phyloP scores from a whole-genome alignment of 92 coral and sea anemone genomes.

The Porites lobata region DNA sequence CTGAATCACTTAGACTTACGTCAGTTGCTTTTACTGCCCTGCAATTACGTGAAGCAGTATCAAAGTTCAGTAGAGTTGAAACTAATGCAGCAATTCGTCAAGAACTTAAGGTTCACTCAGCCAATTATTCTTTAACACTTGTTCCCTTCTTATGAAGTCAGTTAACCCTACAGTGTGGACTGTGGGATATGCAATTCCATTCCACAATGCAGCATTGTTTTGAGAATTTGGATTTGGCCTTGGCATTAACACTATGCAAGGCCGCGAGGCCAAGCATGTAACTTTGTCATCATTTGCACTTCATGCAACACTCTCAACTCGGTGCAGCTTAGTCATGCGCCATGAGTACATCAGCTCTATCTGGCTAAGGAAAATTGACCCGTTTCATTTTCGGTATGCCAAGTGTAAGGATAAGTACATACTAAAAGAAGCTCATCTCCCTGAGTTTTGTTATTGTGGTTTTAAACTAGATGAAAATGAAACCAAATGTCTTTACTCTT shows the following conservation, averaged over 20 bases:
- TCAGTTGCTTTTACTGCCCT: slow-evolving; percentile 66
- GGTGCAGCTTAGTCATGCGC: slow-evolving; percentile 75
- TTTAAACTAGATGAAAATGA: slow-evolving; percentile 46
- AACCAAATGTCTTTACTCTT: slow-evolving; percentile 43
- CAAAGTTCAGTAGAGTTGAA: slow-evolving; percentile 65
- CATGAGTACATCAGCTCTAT: slow-evolving; percentile 72
- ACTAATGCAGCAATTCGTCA: slow-evolving; percentile 48
- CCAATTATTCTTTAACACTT: slow-evolving; percentile 63
- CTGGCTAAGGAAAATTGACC: slow-evolving; percentile 75
- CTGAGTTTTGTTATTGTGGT: slow-evolving; percentile 67
- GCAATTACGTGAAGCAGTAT: slow-evolving; percentile 66
- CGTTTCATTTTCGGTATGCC: slow-evolving; percentile 39
- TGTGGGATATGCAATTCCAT: slow-evolving; percentile 79
- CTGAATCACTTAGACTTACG: slow-evolving; percentile 57
- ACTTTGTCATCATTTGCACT: slow-evolving; percentile 66
- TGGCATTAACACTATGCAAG: slow-evolving; percentile 76
- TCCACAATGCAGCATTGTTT: slow-evolving; percentile 62
- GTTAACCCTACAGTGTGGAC: slow-evolving; percentile 83
- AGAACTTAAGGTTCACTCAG: slow-evolving; percentile 60
- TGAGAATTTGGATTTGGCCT: slow-evolving; percentile 60
- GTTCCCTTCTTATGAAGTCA: slow-evolving; percentile 50
- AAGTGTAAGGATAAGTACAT: slow-evolving; percentile 69
- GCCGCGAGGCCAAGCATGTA: slow-evolving; percentile 75
- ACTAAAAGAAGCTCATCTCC: slow-evolving; percentile 46
- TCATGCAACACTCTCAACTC: slow-evolving; percentile 67